phyloP scores from a whole-genome alignment of 2,888 invertebrate genomes.

The Mayetiola destructor region DNA sequence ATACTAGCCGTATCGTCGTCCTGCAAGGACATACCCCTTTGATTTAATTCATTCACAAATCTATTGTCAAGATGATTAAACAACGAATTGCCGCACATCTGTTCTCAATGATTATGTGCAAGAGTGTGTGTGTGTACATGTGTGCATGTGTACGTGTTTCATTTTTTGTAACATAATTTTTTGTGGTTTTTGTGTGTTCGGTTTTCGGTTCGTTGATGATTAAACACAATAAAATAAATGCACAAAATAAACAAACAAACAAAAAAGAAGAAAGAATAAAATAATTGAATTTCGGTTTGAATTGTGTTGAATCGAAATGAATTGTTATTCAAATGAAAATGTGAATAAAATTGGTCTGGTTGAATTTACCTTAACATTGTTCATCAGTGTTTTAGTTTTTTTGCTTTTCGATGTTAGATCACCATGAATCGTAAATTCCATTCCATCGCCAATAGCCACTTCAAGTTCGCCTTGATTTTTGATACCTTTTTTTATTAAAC shows the following conservation, averaged over 20 bases:
- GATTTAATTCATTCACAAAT: constrained; percentile 59
- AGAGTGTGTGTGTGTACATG: background rate
- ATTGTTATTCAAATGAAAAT: too few relatives aligned
- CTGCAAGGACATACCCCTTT: constrained; percentile 53
- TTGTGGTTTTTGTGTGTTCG: background rate
- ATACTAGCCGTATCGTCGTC: constrained; percentile 72
- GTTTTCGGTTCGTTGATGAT: too few relatives aligned
- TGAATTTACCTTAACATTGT: constrained; percentile 52
- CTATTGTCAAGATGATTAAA: constrained; percentile 64
- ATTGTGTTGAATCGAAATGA: background rate
- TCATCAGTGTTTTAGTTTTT: constrained; percentile 64
- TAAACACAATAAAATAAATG: background rate
- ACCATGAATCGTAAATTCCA: constrained; percentile 89
- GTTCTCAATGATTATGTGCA: constrained; percentile 18
- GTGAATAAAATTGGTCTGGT: background rate
- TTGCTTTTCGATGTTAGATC: constrained; percentile 70
- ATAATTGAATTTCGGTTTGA: background rate
- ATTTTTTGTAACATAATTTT: background rate
- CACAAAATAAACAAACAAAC: background rate
- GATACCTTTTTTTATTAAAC: constrained; percentile 72
- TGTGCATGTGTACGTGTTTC: background rate
- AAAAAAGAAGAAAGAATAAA: too few relatives aligned
- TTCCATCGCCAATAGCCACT: constrained; percentile 82
- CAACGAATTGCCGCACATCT: constrained; percentile 58
- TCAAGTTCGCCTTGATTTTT: constrained; percentile 80